Base-by-base conservation (phyloP, 2,797 vertebrate species). In the Poliocrania exsul region DNA sequence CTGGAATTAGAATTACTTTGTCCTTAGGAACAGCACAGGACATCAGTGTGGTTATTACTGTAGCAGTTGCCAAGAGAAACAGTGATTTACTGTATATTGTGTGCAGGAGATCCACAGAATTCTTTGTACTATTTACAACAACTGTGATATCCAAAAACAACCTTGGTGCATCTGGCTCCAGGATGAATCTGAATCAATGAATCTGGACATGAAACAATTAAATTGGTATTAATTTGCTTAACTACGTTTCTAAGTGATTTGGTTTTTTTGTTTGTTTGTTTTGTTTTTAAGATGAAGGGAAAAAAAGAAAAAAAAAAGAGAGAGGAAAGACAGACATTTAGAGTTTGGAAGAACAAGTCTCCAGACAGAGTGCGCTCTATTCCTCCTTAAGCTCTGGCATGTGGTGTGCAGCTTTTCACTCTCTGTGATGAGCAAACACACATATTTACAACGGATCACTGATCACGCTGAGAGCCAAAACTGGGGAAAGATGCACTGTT, bases 241-340 rank as follows among this genome's bases (percentile, higher is more conserved):
- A 61, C 25, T 31, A 86, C 15, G 14, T 86, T 71, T 91, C 67
- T 54, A 16, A 0, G 1, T 35, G 16, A 38, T 78, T 8, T 53
- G 37, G 6, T 19, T 28, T 57, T 44, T 44, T 44, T 18, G 16
- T 40, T 40, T 40, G 40, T 44, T 44, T 44, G 42, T 44, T 61
- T 49, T 33, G 61, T 33, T n/a, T 74, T 33, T 14, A 38, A 57
- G 6, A 58, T n/a, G 6, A 2, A 65, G 47, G n/a, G 28, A 40
- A 3, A 7, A 33, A 40, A 31, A 29, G 2, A 9, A 42, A 50
- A 29, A 58, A 37, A 44, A 28, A 15, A 0, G 2, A 5, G 13
- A 0, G 4, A 1, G 14, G 11, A 6, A 6, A 12, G 35, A 26
- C 47, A 16, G 9, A 17, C 8, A 40, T 78, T 62, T 71, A 64